Conservation (phyloP, 2,113 vertebrate genomes). For the Semnopithecus entellus region DNA sequence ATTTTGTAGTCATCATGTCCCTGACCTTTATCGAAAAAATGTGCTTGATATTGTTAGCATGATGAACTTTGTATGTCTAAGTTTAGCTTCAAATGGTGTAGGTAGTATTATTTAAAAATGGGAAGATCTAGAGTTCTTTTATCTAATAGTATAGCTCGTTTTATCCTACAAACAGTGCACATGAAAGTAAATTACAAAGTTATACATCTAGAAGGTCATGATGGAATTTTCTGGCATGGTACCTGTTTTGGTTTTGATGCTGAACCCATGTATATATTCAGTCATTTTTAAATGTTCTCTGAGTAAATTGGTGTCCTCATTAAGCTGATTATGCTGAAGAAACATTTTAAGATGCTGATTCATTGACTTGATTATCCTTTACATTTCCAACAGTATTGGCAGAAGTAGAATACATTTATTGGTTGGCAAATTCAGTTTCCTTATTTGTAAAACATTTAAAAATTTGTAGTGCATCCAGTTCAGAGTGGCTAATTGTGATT, state of each 20-base stretch:
- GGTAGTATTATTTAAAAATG: background rate
- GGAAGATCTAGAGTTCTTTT: background rate
- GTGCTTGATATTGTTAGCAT: background rate
- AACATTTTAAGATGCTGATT: constrained; percentile 12
- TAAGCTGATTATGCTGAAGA: background rate
- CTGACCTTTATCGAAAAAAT: background rate
- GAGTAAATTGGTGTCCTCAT: background rate
- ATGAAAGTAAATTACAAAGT: background rate
- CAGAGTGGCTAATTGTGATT: background rate
- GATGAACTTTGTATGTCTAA: background rate
- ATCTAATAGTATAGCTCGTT: background rate
- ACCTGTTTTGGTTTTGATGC: constrained; percentile 8
- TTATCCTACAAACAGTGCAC: background rate
- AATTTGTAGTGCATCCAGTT: background rate
- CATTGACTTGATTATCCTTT: background rate
- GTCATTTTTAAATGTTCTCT: constrained; percentile 2
- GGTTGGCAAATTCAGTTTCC: background rate
- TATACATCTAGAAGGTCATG: background rate
- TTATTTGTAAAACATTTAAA: constrained; percentile 13
- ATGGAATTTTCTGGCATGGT: background rate
- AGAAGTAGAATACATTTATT: background rate
- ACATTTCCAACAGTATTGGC: background rate
- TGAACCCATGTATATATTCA: background rate
- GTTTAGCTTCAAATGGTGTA: background rate
- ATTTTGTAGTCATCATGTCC: background rate